Conservation (phyloP, 2,888 invertebrate genomes). For the Hirtodrosophila confusa region DNA sequence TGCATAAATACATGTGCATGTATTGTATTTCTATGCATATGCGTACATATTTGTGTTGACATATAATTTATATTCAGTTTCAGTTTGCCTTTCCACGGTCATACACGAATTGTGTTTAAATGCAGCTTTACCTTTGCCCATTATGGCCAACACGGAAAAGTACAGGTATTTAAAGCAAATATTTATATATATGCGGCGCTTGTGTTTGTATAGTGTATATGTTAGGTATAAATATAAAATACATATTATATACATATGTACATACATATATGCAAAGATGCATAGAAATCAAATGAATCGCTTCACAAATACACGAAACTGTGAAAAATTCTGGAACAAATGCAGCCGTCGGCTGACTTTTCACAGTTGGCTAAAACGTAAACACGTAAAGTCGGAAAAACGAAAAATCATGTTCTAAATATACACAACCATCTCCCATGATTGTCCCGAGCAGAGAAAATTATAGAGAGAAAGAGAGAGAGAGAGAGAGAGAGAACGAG, state of each 20-base stretch:
- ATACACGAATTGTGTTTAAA: conserved; percentile 27
- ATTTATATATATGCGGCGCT: conserved; percentile 2
- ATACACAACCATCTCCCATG: conserved; percentile 50
- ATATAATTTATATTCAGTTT: conserved; percentile 19
- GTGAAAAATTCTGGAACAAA: conserved; percentile 70
- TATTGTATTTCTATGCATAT: conserved; percentile 5
- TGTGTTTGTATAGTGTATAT: conserved; percentile 1
- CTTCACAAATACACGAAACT: conserved; percentile 29
- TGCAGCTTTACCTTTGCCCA: conserved; percentile 8
- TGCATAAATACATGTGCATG: conserved; percentile 17
- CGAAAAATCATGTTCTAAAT: conserved; percentile 78
- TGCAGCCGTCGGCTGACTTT: conserved; percentile 67
- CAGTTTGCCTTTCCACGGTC: conserved; percentile 6
- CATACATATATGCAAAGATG: conserved; percentile 21
- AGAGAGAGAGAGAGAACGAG: conserved; percentile 9
- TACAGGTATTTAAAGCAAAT: conserved; percentile 1
- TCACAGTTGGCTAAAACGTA: conserved; percentile 66
- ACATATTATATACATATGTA: conserved; percentile 16
- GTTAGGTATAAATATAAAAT: conserved; percentile 18
- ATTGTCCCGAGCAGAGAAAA: conserved; percentile 5
- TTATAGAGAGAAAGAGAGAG: conserved; percentile 5
- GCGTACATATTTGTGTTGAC: conserved; percentile 10
- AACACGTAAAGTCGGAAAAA: conserved; percentile 66
- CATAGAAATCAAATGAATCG: conserved; percentile 27
- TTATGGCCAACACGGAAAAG: not conserved